Conservation (phyloP, 2,888 invertebrate genomes). For the Villa cingulata region DNA sequence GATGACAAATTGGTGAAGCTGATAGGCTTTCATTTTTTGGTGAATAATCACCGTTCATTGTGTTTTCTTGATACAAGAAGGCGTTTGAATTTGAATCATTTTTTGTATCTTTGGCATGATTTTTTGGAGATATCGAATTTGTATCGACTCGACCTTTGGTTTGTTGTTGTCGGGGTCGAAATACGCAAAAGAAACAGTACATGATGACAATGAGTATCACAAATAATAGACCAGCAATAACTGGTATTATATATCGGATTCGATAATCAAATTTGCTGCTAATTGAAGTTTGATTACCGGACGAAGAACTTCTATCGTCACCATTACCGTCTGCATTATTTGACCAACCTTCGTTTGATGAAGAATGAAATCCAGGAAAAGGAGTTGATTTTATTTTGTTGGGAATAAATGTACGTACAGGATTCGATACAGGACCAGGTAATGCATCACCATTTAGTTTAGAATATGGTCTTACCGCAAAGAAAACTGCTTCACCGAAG, state of each 20-base stretch:
- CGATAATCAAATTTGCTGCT: slow-evolving; percentile 6
- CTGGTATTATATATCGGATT: slow-evolving; percentile 16
- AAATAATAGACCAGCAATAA: slow-evolving; percentile 13
- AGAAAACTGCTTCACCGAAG: slow-evolving; percentile 39
- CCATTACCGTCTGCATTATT: not conserved
- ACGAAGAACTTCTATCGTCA: not conserved
- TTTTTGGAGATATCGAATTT: slow-evolving; percentile 22
- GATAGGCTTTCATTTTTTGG: not conserved
- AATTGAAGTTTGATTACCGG: not conserved
- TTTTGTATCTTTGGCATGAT: slow-evolving; percentile 31
- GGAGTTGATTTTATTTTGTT: slow-evolving; percentile 2
- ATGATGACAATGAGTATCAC: slow-evolving; percentile 12
- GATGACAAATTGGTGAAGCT: slow-evolving; percentile 5
- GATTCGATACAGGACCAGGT: slow-evolving; percentile 41
- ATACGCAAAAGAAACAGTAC: slow-evolving; percentile 12
- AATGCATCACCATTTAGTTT: slow-evolving; percentile 23
- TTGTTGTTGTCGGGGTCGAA: slow-evolving; percentile 24
- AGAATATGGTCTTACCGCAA: slow-evolving; percentile 40
- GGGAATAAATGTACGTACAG: slow-evolving; percentile 40
- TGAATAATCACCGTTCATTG: slow-evolving; percentile 6
- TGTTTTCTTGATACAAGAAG: not conserved
- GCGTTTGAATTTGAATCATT: slow-evolving; percentile 24
- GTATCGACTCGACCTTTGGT: not conserved
- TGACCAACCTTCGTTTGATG: not conserved
- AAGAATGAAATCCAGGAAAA: not conserved